Conservation (phyloP, 2,797 vertebrate genomes). For the Percopsis omiscomaycus region DNA sequence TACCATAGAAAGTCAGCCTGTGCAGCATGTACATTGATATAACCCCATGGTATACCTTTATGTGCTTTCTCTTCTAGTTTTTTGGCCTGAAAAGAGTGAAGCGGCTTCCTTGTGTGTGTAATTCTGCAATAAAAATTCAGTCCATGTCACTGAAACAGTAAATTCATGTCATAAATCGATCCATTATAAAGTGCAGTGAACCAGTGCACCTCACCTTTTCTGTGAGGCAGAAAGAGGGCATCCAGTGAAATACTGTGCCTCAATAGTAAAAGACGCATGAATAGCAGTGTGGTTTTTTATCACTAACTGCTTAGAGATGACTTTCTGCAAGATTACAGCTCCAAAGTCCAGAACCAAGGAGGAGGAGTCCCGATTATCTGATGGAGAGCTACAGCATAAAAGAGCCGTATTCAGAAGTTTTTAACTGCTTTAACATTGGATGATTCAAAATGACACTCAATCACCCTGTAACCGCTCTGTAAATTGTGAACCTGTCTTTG, state of each 20-base stretch:
- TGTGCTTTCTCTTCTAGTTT: slow-evolving; percentile 69
- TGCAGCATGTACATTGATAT: neutral
- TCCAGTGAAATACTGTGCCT: slow-evolving; percentile 81
- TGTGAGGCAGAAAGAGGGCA: slow-evolving; percentile 15
- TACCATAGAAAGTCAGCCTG: neutral
- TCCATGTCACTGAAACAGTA: slow-evolving; percentile 17
- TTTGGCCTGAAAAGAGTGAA: slow-evolving; percentile 62
- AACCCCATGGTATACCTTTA: slow-evolving; percentile 50
- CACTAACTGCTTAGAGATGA: slow-evolving; percentile 73
- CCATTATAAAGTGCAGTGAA: slow-evolving; percentile 21
- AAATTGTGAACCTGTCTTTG: slow-evolving; percentile 44
- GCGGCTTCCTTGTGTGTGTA: slow-evolving; percentile 42
- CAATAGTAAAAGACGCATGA: slow-evolving; percentile 77
- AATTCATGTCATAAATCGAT: slow-evolving; percentile 11
- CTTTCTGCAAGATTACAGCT: slow-evolving; percentile 69
- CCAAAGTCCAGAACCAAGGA: slow-evolving; percentile 83
- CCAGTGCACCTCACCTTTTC: slow-evolving; percentile 49
- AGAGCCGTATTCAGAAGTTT: neutral
- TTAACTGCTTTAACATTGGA: too few relatives aligned
- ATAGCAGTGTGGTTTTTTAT: slow-evolving; percentile 86
- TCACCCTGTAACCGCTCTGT: neutral
- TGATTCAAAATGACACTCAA: neutral
- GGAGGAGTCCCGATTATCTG: slow-evolving; percentile 9
- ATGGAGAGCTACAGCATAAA: slow-evolving; percentile 49
- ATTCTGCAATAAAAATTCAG: slow-evolving; percentile 48